A percentile compares a stretch with the other conserved stretches of the same genome.
phyloP scores from a whole-genome alignment of 2,797 vertebrate species.

The Acanthurus tractus region DNA sequence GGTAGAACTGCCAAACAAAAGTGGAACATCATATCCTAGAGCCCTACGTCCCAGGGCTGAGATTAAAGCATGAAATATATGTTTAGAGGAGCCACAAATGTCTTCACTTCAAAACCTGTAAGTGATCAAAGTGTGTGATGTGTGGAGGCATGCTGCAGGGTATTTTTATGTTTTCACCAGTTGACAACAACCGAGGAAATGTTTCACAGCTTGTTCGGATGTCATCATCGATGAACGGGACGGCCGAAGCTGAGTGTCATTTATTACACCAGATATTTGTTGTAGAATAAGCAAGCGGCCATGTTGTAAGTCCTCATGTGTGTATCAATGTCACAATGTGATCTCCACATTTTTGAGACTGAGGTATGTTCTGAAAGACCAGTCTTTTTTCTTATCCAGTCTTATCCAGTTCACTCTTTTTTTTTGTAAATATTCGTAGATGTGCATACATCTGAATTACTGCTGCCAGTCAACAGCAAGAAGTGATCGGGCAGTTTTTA shows the following conservation, averaged over 20 bases:
- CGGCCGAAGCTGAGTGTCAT: conserved; percentile 40
- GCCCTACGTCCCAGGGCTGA: conserved; percentile 74
- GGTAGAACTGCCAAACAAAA: conserved; percentile 82
- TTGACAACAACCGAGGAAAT: conserved; percentile 62
- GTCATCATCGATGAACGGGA: conserved; percentile 61
- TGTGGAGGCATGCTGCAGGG: conserved; percentile 76
- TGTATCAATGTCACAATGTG: conserved; percentile 22
- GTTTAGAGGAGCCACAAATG: conserved; percentile 71
- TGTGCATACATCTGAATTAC: conserved; percentile 81
- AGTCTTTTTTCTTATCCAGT: conserved; percentile 30
- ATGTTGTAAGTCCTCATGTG: background rate
- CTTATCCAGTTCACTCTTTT: conserved; percentile 53
- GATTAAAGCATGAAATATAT: conserved; percentile 81
- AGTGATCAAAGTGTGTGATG: conserved; percentile 79
- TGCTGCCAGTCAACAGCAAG: conserved; percentile 89
- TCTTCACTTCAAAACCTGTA: conserved; percentile 76
- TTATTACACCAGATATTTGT: conserved; percentile 32
- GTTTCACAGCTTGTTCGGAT: conserved; percentile 68
- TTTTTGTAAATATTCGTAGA: conserved; percentile 69
- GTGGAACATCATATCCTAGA: conserved; percentile 78
- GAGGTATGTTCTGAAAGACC: conserved; percentile 35
- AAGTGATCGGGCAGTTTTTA: conserved; percentile 91
- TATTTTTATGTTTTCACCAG: conserved; percentile 64
- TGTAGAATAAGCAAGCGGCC: background rate
- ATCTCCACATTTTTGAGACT: conserved; percentile 34